These are phyloP conservation scores for Hypsopygia costalis DNA, from an alignment of 2,888 invertebrate species.

Conservation along the genomic window DNA sequence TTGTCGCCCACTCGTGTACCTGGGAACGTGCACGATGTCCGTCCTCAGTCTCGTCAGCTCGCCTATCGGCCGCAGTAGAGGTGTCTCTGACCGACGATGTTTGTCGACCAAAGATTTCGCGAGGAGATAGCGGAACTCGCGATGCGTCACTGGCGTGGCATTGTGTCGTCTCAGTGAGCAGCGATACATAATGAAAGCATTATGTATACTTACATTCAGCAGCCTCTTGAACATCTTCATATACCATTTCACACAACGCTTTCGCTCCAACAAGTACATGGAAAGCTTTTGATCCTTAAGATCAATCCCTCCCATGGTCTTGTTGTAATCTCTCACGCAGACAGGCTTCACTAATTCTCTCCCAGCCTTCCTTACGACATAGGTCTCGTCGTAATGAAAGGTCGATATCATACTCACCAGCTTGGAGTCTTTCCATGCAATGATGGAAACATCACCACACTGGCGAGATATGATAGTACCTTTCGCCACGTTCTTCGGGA, in stretches of 20 bases:
- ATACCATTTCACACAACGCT: constrained; percentile 10
- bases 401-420: constrained; percentile 18
- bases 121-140: no score
- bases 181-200: no score
- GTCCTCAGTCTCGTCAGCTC: no score
- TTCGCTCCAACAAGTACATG: constrained; percentile 9
- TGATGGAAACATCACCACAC: constrained; percentile 18
- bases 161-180: no score
- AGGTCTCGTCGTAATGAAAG: constrained; percentile 5
- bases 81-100: no score
- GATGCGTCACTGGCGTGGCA: no score
- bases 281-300: constrained; percentile 10
- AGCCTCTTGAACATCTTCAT: constrained; percentile 8
- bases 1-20: no score
- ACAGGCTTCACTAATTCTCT: not conserved
- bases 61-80: no score
- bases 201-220: not conserved
- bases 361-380: not conserved
- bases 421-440: constrained; percentile 17
- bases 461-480: constrained; percentile 12
- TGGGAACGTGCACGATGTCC: no score
- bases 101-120: no score
- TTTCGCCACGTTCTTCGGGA: not conserved
- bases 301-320: constrained; percentile 2
- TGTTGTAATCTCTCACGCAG: not conserved